phyloP scores from a whole-genome alignment of 2,888 invertebrate species.

The Entomobrya proxima region DNA sequence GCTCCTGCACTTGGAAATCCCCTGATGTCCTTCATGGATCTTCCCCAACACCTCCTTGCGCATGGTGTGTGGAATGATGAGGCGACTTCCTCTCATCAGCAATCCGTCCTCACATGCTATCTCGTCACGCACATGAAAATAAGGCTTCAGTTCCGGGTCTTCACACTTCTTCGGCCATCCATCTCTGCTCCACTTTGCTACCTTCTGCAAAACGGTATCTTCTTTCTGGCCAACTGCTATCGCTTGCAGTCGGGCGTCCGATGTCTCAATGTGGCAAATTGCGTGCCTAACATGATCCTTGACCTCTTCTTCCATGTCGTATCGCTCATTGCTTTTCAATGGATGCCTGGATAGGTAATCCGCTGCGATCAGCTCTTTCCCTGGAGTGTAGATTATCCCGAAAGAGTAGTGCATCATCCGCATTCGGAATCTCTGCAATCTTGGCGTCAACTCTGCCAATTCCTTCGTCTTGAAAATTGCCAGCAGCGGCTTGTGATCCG shows the following conservation, averaged over 20 bases:
- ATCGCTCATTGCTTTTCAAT: background rate
- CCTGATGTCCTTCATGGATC: slow-evolving; percentile 74
- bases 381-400: slow-evolving; percentile 70
- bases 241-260: slow-evolving; percentile 34
- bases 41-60: too few species aligned
- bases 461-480: too few species aligned
- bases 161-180: slow-evolving; percentile 65
- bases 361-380: too few species aligned
- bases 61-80: too few species aligned
- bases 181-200: slow-evolving; percentile 38
- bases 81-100: background rate
- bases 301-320: slow-evolving; percentile 23
- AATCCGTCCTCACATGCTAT: background rate
- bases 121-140: slow-evolving; percentile 11
- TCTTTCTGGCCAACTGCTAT: slow-evolving; percentile 33
- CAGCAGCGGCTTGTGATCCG: slow-evolving; percentile 76
- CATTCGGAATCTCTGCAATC: slow-evolving; percentile 76
- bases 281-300: slow-evolving; percentile 1
- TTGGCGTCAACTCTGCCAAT: slow-evolving; percentile 76
- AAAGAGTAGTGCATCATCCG: slow-evolving; percentile 71
- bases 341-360: slow-evolving; percentile 70
- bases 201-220: slow-evolving; percentile 30
- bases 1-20: background rate
- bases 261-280: background rate
- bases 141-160: background rate